Base-by-base conservation (phyloP, 2,113 vertebrate genomes). In the Quiscalus mexicanus region DNA sequence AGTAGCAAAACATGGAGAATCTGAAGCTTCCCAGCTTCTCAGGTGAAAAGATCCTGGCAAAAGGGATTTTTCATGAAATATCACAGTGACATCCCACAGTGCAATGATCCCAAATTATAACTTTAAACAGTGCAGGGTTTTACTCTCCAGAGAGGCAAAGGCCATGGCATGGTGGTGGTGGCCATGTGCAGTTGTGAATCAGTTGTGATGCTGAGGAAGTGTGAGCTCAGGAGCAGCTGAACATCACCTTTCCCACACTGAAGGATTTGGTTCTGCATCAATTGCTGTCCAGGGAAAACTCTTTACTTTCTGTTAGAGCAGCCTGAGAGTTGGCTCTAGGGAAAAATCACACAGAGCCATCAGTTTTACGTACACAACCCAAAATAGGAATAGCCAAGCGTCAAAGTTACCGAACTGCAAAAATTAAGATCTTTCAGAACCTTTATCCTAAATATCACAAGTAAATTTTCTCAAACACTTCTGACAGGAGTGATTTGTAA, bases 351-450 rank as follows among this genome's bases (percentile, higher is more conserved):
- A 63, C 77, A 93, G 89, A 69, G 25, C 18, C 33, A 39, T 85
- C 37, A 60, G 60, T 95, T 95, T 93, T 76, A 89, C 70, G 81
- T 31, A 77, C 62, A 87, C 52, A 95, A 31, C 67, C 59, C 70
- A 89, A 95, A 97, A 91, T 5, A 86, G 22, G 87, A 84, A 85
- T 62, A 97, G 80, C 15, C 88, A 96, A 88, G 52, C 21, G 39
- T 78, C 73, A 92, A 91, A 76, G 86, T 89, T 74, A 78, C 68
- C 87, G 89, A 97, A 94, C 53, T 55, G 79, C 71, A 96, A 86
- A 96, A 93, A 25, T 22, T 0, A 91, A 85, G 85, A 69, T 60
- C 21, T 92, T 89, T 95, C 77, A 93, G 70, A 89, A 91, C 5
- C 9, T 84, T n/a, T 30, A 3, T 42, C 28, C 75, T 76, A n/a